Percentiles rank a stretch among this genome's conserved stretches.
These are phyloP conservation scores for Drosophila persimilis DNA, from an alignment of 1,140 invertebrate species.

Conservation along the genomic window DNA sequence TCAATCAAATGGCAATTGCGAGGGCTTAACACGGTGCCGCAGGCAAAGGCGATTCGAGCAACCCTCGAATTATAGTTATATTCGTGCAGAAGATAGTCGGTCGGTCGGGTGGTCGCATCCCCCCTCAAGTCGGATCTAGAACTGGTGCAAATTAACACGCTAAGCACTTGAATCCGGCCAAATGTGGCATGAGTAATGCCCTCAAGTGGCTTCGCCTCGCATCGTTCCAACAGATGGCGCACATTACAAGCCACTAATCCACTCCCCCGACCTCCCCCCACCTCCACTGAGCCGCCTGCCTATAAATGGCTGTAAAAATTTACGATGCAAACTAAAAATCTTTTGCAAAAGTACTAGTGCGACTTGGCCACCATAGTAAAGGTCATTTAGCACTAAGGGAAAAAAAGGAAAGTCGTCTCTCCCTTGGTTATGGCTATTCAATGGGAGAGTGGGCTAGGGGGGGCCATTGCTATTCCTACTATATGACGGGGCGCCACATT, in stretches of 20 bases:
- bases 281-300: neutral
- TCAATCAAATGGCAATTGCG: slow-evolving; percentile 80
- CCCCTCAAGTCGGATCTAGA: slow-evolving; percentile 13
- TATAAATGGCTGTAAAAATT: slow-evolving; percentile 45
- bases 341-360: slow-evolving; percentile 1
- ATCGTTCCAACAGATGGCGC: slow-evolving; percentile 57
- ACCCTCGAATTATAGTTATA: slow-evolving; percentile 35
- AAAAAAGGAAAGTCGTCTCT: slow-evolving; percentile 13
- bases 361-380: slow-evolving; percentile 16
- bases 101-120: slow-evolving; percentile 24
- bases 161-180: slow-evolving; percentile 78
- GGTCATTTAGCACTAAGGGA: slow-evolving; percentile 22
- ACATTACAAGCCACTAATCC: slow-evolving; percentile 76
- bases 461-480: neutral
- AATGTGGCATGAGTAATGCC: slow-evolving; percentile 81
- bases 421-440: slow-evolving; percentile 60
- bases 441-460: slow-evolving; percentile 15
- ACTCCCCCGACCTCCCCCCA: slow-evolving; percentile 19
- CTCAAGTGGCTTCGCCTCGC: slow-evolving; percentile 55
- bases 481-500: slow-evolving; percentile 52
- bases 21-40: slow-evolving; percentile 69
- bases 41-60: slow-evolving; percentile 19
- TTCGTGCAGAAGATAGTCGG: slow-evolving; percentile 9
- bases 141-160: slow-evolving; percentile 76
- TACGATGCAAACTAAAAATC: slow-evolving; percentile 69